These are phyloP conservation scores for Bergia sp. DNA, from an alignment of 92 coral and sea anemone species.

Conservation along the genomic window DNA sequence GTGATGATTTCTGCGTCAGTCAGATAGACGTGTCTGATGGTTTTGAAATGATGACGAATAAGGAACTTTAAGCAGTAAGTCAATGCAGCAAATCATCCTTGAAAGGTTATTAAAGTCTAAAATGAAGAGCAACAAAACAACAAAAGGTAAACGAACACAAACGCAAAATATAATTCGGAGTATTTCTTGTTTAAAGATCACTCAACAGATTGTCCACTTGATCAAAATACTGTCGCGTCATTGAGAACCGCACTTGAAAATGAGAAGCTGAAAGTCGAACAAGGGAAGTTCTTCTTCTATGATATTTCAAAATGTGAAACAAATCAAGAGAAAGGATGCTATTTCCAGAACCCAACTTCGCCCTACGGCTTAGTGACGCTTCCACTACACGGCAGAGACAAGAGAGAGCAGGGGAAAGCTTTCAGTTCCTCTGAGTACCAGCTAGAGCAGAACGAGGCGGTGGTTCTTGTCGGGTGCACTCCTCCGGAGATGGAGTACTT, in stretches of 20 bases:
- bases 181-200: background rate
- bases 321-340: background rate
- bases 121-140: background rate
- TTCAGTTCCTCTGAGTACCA: background rate
- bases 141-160: background rate
- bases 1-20: no score
- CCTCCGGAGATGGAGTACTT: constrained; percentile 6
- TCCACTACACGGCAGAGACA: constrained; percentile 23
- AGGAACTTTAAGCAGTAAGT: no score
- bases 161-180: background rate
- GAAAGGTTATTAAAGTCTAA: no score
- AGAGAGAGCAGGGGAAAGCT: background rate
- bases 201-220: background rate
- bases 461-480: constrained; percentile 3
- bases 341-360: constrained; percentile 14
- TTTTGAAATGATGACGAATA: no score
- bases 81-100: no score
- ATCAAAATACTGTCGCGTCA: background rate
- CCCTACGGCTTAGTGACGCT: background rate
- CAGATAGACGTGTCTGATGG: no score
- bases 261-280: background rate
- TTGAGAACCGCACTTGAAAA: background rate
- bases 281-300: constrained; percentile 5
- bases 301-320: background rate
- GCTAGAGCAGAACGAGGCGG: constrained; percentile 18